Evolutionary conservation across 2,113 vertebrate species (phyloP).

Genomic region (Ceuthmochares aereus): DNA sequence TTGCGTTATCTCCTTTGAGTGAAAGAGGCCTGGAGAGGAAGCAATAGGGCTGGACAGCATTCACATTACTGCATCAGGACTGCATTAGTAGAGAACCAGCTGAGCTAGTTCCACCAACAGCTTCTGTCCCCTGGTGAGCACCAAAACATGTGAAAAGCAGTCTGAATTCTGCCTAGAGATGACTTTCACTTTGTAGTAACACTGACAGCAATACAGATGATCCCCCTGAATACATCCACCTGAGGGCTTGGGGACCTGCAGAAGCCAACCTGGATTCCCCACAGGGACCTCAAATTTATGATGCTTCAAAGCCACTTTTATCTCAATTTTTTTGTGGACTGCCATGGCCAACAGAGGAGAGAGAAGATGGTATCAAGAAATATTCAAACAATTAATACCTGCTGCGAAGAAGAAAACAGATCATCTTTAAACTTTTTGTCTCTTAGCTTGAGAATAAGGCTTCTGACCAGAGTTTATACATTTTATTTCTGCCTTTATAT

Average conservation of each 20-base stretch:
- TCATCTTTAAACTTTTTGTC: background rate
- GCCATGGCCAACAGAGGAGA: background rate
- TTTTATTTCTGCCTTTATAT: background rate
- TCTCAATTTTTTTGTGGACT: background rate
- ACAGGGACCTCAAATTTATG: background rate
- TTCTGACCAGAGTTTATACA: background rate
- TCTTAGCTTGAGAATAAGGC: background rate
- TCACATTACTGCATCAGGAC: background rate
- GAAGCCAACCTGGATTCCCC: background rate
- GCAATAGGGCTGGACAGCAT: background rate
- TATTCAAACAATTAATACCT: background rate
- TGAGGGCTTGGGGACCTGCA: background rate
- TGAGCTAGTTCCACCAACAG: background rate
- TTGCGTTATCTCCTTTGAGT: background rate
- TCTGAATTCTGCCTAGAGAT: fast-evolving
- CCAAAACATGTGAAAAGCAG: fast-evolving
- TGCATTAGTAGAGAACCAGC: background rate
- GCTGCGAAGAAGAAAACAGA: background rate
- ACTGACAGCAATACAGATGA: background rate
- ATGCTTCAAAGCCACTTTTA: background rate
- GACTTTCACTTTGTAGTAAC: background rate
- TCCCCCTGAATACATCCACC: background rate
- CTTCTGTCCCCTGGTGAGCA: background rate
- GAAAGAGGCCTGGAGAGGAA: background rate
- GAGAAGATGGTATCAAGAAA: background rate